These are phyloP conservation scores for Ormyrus nitidulus DNA, from an alignment of 2,888 invertebrate species.

Conservation along the genomic window DNA sequence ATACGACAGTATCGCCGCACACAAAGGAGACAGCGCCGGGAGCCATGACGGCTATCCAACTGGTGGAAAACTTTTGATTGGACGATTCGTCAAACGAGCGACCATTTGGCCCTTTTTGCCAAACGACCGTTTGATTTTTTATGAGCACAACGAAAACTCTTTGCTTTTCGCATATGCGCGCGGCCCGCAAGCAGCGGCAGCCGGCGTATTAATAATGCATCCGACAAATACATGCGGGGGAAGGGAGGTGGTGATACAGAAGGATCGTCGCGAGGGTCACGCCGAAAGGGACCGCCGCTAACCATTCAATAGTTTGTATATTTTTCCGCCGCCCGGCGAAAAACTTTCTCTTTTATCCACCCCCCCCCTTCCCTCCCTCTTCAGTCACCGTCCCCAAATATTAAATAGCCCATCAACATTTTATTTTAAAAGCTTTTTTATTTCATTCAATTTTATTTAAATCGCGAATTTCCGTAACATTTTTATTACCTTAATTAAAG, in stretches of 20 bases:
- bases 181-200: not conserved
- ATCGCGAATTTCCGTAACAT: slow-evolving; percentile 49
- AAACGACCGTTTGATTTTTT: slow-evolving; percentile 56
- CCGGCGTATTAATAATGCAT: slow-evolving; percentile 53
- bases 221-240: slow-evolving; percentile 42
- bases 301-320: slow-evolving; percentile 49
- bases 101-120: slow-evolving; percentile 51
- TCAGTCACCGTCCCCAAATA: slow-evolving; percentile 29
- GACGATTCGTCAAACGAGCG: slow-evolving; percentile 67
- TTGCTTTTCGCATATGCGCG: slow-evolving; percentile 39
- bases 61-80: slow-evolving; percentile 68
- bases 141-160: slow-evolving; percentile 57
- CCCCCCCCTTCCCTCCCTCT: not conserved
- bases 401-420: slow-evolving; percentile 53
- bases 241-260: not conserved
- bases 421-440: slow-evolving; percentile 57
- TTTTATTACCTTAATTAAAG: slow-evolving; percentile 55
- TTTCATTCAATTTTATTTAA: slow-evolving; percentile 54
- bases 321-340: slow-evolving; percentile 21
- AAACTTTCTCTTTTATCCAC: slow-evolving; percentile 45
- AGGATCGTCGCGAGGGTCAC: not conserved
- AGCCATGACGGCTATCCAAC: slow-evolving; percentile 59
- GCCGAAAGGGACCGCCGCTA: not conserved
- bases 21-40: slow-evolving; percentile 62
- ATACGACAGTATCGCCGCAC: slow-evolving; percentile 57